Percentiles rank a stretch among this genome's conserved stretches.
phyloP scores from a whole-genome alignment of 2,888 invertebrate genomes.

The Scaptomyza flava region DNA sequence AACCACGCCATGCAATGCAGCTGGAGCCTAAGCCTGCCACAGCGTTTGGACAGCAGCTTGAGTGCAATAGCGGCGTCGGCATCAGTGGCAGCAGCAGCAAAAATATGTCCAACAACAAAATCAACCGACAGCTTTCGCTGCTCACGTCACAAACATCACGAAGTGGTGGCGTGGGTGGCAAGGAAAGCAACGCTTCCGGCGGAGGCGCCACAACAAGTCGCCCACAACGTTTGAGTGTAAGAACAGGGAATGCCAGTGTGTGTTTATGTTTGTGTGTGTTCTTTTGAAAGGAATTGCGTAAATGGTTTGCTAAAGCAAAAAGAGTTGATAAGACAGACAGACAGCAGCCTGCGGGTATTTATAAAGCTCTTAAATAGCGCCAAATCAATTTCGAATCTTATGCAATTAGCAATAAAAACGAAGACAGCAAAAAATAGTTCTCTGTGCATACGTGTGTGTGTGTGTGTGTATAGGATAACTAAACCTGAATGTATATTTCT shows the following conservation, averaged over 20 bases:
- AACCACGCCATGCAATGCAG: slow-evolving; percentile 33
- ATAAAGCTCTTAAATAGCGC: neutral
- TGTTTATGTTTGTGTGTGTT: slow-evolving; percentile 23
- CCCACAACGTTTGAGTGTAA: slow-evolving; percentile 92
- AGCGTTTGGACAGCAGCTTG: slow-evolving; percentile 87
- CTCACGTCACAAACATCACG: slow-evolving; percentile 85
- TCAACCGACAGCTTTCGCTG: slow-evolving; percentile 88
- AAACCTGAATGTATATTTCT: slow-evolving; percentile 1
- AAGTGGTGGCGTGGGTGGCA: slow-evolving; percentile 80
- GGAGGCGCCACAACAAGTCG: slow-evolving; percentile 65
- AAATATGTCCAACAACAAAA: slow-evolving; percentile 85
- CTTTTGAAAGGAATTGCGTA: slow-evolving; percentile 7
- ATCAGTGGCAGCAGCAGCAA: slow-evolving; percentile 84
- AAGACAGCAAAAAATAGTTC: neutral
- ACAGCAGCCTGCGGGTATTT: slow-evolving; percentile 9
- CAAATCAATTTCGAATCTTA: slow-evolving; percentile 22
- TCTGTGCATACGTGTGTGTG: neutral
- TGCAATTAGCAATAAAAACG: slow-evolving; percentile 1
- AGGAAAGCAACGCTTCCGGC: slow-evolving; percentile 86
- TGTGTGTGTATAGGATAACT: slow-evolving; percentile 10
- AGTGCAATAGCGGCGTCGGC: slow-evolving; percentile 84
- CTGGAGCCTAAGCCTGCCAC: slow-evolving; percentile 85
- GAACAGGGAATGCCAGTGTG: slow-evolving; percentile 67
- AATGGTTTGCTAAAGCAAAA: slow-evolving; percentile 22
- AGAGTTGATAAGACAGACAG: slow-evolving; percentile 13